Conservation (phyloP, 1,140 invertebrate genomes). For the Drosophila bifasciata region DNA sequence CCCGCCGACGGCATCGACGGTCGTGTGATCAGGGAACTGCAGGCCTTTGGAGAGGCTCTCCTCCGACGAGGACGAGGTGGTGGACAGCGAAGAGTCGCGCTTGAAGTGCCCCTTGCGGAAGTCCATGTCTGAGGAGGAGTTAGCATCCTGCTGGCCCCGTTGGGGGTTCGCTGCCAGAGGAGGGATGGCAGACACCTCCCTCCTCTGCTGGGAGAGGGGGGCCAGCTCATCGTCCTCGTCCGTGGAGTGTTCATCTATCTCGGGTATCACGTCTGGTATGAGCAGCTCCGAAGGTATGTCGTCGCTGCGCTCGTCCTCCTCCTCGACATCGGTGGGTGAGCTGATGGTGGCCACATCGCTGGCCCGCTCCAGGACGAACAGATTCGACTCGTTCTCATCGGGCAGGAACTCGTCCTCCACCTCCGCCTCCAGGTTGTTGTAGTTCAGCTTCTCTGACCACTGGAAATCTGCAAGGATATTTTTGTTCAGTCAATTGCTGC, state of each 20-base stretch:
- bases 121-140: conserved; percentile 49
- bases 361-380: conserved; percentile 74
- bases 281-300: conserved; percentile 80
- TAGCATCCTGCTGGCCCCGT: conserved; percentile 2
- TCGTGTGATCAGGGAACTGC: conserved; percentile 75
- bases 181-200: neutral
- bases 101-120: conserved; percentile 80
- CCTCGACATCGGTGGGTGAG: conserved; percentile 63
- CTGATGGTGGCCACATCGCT: conserved; percentile 76
- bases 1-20: conserved; percentile 46
- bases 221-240: conserved; percentile 78
- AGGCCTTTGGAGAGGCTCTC: conserved; percentile 80
- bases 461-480: conserved; percentile 53
- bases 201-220: conserved; percentile 44
- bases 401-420: conserved; percentile 80
- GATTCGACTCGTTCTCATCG: conserved; percentile 79
- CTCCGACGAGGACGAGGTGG: conserved; percentile 80
- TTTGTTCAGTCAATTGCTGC: neutral
- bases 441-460: conserved; percentile 69
- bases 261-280: conserved; percentile 79
- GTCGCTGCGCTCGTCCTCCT: conserved; percentile 77
- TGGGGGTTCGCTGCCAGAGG: neutral
- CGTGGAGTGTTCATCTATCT: conserved; percentile 81
- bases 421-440: conserved; percentile 62
- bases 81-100: conserved; percentile 76